Base-by-base conservation (phyloP, 2,113 vertebrate genomes). In the Tupaia chinensis region DNA sequence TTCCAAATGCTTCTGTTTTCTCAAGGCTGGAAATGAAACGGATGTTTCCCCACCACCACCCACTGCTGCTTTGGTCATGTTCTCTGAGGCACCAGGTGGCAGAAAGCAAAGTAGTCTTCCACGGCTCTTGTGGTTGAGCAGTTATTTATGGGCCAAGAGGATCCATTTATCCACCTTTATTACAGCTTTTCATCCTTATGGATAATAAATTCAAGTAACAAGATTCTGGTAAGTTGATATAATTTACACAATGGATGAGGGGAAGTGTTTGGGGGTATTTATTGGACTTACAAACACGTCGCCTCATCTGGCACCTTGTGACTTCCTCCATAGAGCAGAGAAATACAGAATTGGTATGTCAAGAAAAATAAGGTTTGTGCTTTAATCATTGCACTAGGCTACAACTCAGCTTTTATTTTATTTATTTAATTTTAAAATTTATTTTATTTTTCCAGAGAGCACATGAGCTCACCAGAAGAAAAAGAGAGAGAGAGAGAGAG, bases 61-160 rank as follows among this genome's bases (percentile, higher is more conserved):
- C 96, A 97, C 94, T 96, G 95, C 88, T 95, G 83, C 70, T 94
- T 95, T 97, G 91, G 91, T 97, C 93, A 97, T 93, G 87, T 93
- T 93, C 89, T 91, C 89, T 66, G 86, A 89, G 70, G 89, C 68
- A 81, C 95, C 97, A 97, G 97, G 97, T 97, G 95, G 95, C 96
- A 54, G 66, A 56, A 78, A 95, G 92, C 81, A 91, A 95, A 97
- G 89, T 95, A 70, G 74, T 96, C 70, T 95, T 94, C 76, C 72
- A 78, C 22, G 81, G 91, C 60, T 87, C 89, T 95, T 65, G 94
- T 87, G 70, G 83, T 87, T 87, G 70, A 91, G 53, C 29, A 77
- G 80, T 91, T 97, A 97, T 97, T 97, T 97, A 97, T 96, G 54
- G 61, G 83, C 89, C 93, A 79, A 16, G 73, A 70, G 66, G 91